Evolutionary conservation across 2,797 vertebrate genomes (phyloP).

Genomic region (Parauchenoglanis punctatus): DNA sequence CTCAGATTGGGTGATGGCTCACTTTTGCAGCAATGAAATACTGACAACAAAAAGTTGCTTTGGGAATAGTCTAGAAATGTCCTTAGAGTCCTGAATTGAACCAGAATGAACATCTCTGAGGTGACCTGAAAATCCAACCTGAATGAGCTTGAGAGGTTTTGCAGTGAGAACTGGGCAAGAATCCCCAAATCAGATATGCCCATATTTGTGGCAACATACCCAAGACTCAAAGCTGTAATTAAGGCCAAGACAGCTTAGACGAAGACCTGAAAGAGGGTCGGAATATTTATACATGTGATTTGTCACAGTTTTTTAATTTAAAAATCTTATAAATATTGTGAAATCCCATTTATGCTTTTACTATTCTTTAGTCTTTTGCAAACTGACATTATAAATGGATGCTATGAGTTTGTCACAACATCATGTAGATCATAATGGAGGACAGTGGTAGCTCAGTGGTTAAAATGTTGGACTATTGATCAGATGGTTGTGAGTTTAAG

Average conservation of each 20-base stretch:
- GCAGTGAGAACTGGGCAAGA: neutral
- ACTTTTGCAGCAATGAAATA: neutral
- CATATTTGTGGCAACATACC: neutral
- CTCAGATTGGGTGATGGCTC: neutral
- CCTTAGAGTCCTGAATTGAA: neutral
- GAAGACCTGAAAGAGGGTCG: neutral
- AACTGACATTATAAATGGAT: neutral
- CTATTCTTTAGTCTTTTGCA: neutral
- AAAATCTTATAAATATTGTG: neutral
- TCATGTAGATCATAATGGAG: neutral
- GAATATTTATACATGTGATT: neutral
- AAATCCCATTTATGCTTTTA: neutral
- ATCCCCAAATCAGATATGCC: neutral
- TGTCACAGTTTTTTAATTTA: neutral
- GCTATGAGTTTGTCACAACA: neutral
- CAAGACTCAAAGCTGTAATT: neutral
- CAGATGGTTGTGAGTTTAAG: no score
- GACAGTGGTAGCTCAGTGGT: no score
- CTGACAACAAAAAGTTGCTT: neutral
- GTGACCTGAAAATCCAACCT: neutral
- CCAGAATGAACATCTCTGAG: neutral
- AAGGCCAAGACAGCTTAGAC: neutral
- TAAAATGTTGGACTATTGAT: no score
- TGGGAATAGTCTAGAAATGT: neutral
- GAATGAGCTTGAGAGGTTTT: neutral